Evolutionary conservation across 2,888 invertebrate species (phyloP), one percentile per base, ranked within the genome.

Genomic region (Periphyllus acericola): DNA sequence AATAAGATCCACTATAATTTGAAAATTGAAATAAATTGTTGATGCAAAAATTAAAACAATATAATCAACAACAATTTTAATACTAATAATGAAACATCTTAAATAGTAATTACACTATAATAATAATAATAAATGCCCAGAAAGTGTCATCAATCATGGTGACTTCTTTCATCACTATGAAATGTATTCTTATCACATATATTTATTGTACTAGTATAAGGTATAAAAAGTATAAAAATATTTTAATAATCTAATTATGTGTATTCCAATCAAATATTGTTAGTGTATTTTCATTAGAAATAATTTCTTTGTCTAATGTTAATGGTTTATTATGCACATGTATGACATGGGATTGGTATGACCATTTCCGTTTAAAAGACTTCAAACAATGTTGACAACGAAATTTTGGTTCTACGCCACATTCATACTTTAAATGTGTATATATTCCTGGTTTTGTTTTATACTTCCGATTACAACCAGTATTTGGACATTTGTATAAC

Each of bases 401-500:
- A 89, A 91, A 92, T 36, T 90, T 91, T 0, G 92, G 92, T 74
- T 90, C 90, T 89, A 91, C 91, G 19, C 92, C 92, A 89, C 92
- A 92, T 89, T 92, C 92, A 72, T 91, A 90, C 17, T 91, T 90
- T 82, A 91, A 91, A 89, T 92, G 92, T 40, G 92, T 91, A 36
- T 90, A 90, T n/a, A 92, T 90, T 89, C 92, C 92, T 68, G 91
- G 91, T 90, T 91, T 91, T 90, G 92, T 92, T 3, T 91, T 91
- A 85, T 89, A 92, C 66, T 90, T 89, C 19, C 90, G 89, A 78
- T 92, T 92, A n/a, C 90, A 89, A 91, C 91, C 89, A 90, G 90
- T 66, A 85, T 89, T 85, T 82, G 89, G 80, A 83, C 88, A 83
- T 75, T 76, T 86, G 52, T 19, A 88, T 29, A 25, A 32, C 32